Evolutionary conservation across 2,888 invertebrate species (phyloP).

Genomic region (Sipha maydis): DNA sequence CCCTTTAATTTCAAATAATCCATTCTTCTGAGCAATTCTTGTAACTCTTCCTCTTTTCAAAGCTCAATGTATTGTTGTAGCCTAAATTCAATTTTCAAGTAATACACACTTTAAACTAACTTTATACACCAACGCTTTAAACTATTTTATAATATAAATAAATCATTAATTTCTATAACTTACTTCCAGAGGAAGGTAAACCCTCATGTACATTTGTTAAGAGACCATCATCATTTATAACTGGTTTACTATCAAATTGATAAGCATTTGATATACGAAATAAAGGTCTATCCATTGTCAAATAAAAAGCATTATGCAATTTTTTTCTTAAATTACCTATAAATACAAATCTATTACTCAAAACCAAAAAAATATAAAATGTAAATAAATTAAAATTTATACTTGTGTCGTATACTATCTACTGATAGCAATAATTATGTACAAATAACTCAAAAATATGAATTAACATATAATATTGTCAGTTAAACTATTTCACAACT

Average conservation of each 20-base stretch:
- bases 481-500: too few species aligned
- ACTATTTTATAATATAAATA: not conserved
- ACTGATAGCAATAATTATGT: not conserved
- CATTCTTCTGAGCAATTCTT: slow-evolving; percentile 44
- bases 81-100: slow-evolving; percentile 50
- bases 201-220: slow-evolving; percentile 82
- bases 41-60: slow-evolving; percentile 38
- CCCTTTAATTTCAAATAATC: slow-evolving; percentile 21
- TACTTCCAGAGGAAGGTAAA: slow-evolving; percentile 68
- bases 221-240: slow-evolving; percentile 69
- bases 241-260: slow-evolving; percentile 69
- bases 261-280: slow-evolving; percentile 80
- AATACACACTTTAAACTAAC: slow-evolving; percentile 59
- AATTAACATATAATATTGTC: not conserved
- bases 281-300: slow-evolving; percentile 77
- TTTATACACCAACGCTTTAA: slow-evolving; percentile 1
- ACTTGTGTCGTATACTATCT: not conserved
- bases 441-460: not conserved
- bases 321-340: slow-evolving; percentile 69
- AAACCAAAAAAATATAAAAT: not conserved
- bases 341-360: slow-evolving; percentile 11
- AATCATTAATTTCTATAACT: slow-evolving; percentile 14
- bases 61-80: slow-evolving; percentile 8
- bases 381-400: not conserved
- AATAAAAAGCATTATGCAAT: slow-evolving; percentile 78